Evolutionary conservation across 2,888 invertebrate genomes (phyloP).

Genomic region (Diplolepis rosae): DNA sequence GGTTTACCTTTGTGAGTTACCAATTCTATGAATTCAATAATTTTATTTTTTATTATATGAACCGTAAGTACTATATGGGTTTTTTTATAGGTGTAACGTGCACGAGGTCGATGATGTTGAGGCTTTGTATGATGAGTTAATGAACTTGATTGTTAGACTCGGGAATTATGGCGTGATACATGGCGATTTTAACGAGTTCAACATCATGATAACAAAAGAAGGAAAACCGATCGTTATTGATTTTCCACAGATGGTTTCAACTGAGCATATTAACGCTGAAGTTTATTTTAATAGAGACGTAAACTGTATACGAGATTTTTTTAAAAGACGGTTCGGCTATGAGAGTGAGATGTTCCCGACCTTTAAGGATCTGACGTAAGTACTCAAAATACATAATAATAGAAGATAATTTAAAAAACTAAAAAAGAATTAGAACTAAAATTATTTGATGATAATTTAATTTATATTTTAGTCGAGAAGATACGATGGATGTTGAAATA

Average conservation of each 20-base stretch:
- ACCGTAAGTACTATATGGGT: too few relatives aligned
- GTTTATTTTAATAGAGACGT: conserved; percentile 97
- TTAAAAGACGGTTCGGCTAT: conserved; percentile 90
- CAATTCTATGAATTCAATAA: not conserved
- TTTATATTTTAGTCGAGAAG: conserved; percentile 79
- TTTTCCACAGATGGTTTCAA: conserved; percentile 99
- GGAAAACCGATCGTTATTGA: conserved; percentile 93
- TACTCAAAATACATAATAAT: conserved; percentile 42
- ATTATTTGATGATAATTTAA: conserved; percentile 17
- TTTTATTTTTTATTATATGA: not conserved
- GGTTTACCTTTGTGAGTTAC: conserved; percentile 85
- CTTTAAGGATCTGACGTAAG: conserved; percentile 81
- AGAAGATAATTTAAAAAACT: too few relatives aligned
- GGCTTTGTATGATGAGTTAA: conserved; percentile 91
- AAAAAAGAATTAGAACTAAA: too few relatives aligned
- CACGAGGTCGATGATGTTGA: conserved; percentile 82
- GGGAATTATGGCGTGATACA: conserved; percentile 98
- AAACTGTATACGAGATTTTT: conserved; percentile 91
- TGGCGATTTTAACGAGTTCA: conserved; percentile 99
- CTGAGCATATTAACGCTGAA: conserved; percentile 92
- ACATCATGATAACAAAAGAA: conserved; percentile 90
- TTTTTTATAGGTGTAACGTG: conserved; percentile 76
- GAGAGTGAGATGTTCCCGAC: conserved; percentile 88
- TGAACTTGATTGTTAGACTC: conserved; percentile 92
- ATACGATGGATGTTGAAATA: conserved; percentile 90